phyloP scores from a whole-genome alignment of 2,888 invertebrate species.

The Leptothorax acervorum region DNA sequence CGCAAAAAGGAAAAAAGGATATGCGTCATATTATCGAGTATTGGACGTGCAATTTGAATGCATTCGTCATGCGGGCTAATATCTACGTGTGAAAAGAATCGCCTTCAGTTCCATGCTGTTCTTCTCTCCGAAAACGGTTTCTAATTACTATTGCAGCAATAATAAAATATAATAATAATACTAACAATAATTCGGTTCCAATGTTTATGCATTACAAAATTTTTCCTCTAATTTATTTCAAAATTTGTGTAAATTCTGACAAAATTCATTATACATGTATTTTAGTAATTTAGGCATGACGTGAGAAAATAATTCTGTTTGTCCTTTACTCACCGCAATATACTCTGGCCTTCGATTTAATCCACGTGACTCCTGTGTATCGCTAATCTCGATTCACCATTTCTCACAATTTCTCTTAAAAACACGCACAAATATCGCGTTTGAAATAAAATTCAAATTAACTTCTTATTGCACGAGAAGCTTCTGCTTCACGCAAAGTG shows the following conservation, averaged over 20 bases:
- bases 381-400: background rate
- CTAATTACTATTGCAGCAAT: background rate
- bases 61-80: constrained; percentile 5
- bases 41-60: constrained; percentile 5
- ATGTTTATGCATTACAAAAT: background rate
- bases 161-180: constrained; percentile 1
- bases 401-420: background rate
- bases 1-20: constrained; percentile 12
- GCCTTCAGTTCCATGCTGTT: background rate
- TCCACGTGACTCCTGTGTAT: background rate
- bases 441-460: background rate
- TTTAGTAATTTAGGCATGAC: background rate
- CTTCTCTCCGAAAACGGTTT: background rate
- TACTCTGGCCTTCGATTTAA: background rate
- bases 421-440: background rate
- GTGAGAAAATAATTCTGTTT: background rate
- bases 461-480: background rate
- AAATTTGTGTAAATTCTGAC: background rate
- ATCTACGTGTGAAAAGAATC: background rate
- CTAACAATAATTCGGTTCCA: background rate
- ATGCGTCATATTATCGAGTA: background rate
- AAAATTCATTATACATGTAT: background rate
- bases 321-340: constrained; percentile 6
- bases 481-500: background rate
- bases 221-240: background rate